Evolutionary conservation across 2,797 vertebrate species (phyloP), one percentile per base, ranked within the genome.

Genomic region (Bryconaethiops microstoma): DNA sequence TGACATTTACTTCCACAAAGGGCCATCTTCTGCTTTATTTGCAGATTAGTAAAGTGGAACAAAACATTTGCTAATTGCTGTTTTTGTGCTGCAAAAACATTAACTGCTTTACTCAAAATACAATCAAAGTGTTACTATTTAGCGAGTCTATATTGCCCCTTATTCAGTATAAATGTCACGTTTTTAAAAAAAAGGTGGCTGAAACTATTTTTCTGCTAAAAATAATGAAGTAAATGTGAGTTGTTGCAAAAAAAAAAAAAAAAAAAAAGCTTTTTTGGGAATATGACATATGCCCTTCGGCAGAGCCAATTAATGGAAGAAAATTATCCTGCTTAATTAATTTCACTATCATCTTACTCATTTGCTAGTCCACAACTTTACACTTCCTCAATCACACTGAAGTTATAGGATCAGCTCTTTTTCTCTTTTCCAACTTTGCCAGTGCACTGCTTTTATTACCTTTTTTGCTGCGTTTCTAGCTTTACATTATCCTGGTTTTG

Each of bases 301-400:
- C 82, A 83, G 86, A 87, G 85, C 88, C 84, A 92, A 91, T 91
- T 91, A 39, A 92, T 39, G 59, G 69, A 84, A 82, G 78, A 83
- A 87, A 82, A 64, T 85, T 77, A 82, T 87, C 85, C 85, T 64
- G 78, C 60, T 54, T 59, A 68, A 77, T 79, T 81, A 64, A 77
- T 48, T 74, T 54, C 14, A 75, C 7, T 29, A 40, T 13, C 74
- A 55, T 79, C 59, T 8, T 39, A 2, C 63, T 76, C 40, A 72
- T 83, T 65, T 65, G 17, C 57, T 76, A 65, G 13, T 55, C 50
- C 40, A n/a, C 17, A 21, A 29, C 14, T 29, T 59, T 62, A 12
- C 1, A 6, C 74, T 63, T 83, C 52, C 23, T 76, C 64, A 83
- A 71, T 78, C 57, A 45, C 55, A 29, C 48, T 7, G 19, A 21